A percentile compares a stretch with the other conserved stretches of the same genome.
Evolutionary conservation across 2,797 vertebrate species (phyloP).

Genomic region (Cetoscarus ocellatus): DNA sequence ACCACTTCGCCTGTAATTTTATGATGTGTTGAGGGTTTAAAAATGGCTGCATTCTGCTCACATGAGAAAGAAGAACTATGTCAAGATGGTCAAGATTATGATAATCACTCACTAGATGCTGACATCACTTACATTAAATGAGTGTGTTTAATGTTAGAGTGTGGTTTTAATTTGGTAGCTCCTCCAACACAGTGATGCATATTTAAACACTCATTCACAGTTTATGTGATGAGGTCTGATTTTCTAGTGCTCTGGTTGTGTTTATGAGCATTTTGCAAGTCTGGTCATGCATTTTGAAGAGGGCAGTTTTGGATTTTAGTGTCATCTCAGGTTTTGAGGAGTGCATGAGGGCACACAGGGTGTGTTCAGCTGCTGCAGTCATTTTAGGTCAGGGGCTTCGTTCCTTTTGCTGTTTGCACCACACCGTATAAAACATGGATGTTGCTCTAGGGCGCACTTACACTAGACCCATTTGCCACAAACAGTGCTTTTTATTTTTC

Average conservation of each 20-base stretch:
- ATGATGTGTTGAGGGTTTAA: slow-evolving; percentile 2
- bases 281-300: slow-evolving; percentile 66
- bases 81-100: background rate
- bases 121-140: background rate
- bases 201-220: slow-evolving; percentile 42
- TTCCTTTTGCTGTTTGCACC: background rate
- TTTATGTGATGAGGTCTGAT: slow-evolving; percentile 36
- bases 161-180: slow-evolving; percentile 2
- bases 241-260: slow-evolving; percentile 17
- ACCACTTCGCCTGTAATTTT: slow-evolving; percentile 4
- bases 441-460: too few relatives aligned
- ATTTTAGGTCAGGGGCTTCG: slow-evolving; percentile 2
- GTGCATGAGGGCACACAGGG: background rate
- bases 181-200: slow-evolving; percentile 21
- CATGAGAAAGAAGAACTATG: background rate
- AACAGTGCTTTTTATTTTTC: too few relatives aligned
- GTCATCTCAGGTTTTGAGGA: slow-evolving; percentile 38
- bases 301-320: slow-evolving; percentile 28
- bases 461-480: too few relatives aligned
- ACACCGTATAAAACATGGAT: too few relatives aligned
- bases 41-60: background rate
- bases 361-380: slow-evolving; percentile 11
- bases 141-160: background rate
- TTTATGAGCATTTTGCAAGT: slow-evolving; percentile 55
- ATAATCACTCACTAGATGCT: background rate